Conservation (phyloP, 2,888 invertebrate species). For the Chrysina gloriosa region DNA sequence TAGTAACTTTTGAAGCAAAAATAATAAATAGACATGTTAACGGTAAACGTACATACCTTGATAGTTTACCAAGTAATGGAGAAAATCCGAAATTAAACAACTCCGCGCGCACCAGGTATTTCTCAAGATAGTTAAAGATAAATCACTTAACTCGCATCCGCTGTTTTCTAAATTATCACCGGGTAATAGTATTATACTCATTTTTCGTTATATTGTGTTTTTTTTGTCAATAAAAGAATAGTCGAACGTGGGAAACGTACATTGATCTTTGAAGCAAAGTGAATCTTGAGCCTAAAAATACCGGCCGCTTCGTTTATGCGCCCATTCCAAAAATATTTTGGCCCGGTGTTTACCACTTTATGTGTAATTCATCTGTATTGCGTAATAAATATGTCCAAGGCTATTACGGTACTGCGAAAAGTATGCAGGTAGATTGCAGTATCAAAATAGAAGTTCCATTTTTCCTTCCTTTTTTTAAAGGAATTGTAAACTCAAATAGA, state of each 20-base stretch:
- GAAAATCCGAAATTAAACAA: slow-evolving; percentile 64
- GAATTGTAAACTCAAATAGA: too few relatives aligned
- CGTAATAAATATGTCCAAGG: neutral
- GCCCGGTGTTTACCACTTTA: neutral
- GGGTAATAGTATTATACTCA: slow-evolving; percentile 31
- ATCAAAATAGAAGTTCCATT: too few relatives aligned
- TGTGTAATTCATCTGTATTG: neutral
- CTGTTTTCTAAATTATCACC: neutral
- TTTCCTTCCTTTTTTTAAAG: too few relatives aligned
- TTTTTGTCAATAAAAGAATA: too few relatives aligned
- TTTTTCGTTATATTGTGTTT: too few relatives aligned
- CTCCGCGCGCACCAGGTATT: slow-evolving; percentile 58
- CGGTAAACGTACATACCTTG: slow-evolving; percentile 63
- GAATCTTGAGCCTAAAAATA: neutral
- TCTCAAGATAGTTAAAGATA: slow-evolving; percentile 54
- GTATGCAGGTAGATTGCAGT: too few relatives aligned
- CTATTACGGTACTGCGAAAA: too few relatives aligned
- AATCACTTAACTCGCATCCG: slow-evolving; percentile 41
- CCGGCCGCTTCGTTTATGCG: neutral
- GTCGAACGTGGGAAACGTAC: neutral
- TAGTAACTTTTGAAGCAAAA: too few relatives aligned
- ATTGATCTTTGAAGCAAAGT: neutral
- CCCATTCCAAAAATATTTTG: neutral
- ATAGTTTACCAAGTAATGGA: slow-evolving; percentile 65
- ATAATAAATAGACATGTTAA: too few relatives aligned